Evolutionary conservation across 2,888 invertebrate genomes (phyloP).

Genomic region (Junonia oenone): DNA sequence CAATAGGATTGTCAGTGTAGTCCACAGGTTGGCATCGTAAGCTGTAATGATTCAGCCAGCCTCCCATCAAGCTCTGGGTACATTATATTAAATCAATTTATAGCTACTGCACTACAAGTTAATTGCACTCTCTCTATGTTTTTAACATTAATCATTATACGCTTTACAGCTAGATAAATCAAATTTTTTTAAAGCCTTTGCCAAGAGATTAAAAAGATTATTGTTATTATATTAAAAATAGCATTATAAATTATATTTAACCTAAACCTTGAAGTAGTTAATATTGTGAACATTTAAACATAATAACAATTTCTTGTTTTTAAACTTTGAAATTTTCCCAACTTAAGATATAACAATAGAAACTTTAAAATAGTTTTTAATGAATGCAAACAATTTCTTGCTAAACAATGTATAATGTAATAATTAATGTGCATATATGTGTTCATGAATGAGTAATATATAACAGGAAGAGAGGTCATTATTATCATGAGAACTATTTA

Average conservation of each 20-base stretch:
- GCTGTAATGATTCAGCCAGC: constrained; percentile 94
- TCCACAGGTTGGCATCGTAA: constrained; percentile 95
- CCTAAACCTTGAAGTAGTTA: too few species aligned
- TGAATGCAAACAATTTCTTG: background rate
- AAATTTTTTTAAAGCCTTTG: background rate
- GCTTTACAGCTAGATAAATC: background rate
- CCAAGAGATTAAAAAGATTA: background rate
- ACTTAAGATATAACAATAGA: background rate
- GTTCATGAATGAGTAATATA: background rate
- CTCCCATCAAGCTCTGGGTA: constrained; percentile 89
- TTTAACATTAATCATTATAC: background rate
- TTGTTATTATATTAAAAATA: too few species aligned
- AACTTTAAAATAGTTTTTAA: background rate
- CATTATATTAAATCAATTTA: constrained; percentile 55
- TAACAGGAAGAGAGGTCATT: background rate
- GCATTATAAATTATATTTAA: too few species aligned
- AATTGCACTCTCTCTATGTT: background rate
- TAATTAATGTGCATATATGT: background rate
- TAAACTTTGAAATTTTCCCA: too few species aligned
- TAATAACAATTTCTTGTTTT: too few species aligned
- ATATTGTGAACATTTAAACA: too few species aligned
- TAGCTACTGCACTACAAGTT: background rate
- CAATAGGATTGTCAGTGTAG: constrained; percentile 88
- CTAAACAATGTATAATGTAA: background rate
- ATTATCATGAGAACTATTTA: background rate